Percentiles rank a stretch among this genome's conserved stretches.
phyloP scores from a whole-genome alignment of 1,140 invertebrate species.

The Caligus rogercresseyi region DNA sequence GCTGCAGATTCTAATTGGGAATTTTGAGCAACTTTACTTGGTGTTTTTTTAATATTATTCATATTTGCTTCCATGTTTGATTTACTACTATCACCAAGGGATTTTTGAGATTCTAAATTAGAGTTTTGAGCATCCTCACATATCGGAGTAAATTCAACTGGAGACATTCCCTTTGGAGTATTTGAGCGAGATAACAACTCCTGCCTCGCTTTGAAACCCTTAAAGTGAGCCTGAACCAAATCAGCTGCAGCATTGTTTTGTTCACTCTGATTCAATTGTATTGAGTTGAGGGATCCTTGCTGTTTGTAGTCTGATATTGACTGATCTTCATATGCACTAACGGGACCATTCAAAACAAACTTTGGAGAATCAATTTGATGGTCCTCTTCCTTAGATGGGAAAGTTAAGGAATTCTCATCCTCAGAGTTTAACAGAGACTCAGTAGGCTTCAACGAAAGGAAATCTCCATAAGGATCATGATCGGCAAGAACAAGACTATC shows the following conservation, averaged over 20 bases:
- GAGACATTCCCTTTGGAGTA: no score
- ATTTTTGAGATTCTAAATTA: conserved; percentile 41
- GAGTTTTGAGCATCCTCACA: conserved; percentile 39
- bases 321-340: no score
- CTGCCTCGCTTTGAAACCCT: not conserved
- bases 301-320: no score
- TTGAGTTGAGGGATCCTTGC: no score
- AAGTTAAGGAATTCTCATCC: conserved; percentile 6
- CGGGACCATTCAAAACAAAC: not conserved
- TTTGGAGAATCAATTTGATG: not conserved
- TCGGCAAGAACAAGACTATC: no score
- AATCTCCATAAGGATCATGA: no score
- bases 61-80: conserved; percentile 30
- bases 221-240: not conserved
- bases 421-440: no score
- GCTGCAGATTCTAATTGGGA: conserved; percentile 43
- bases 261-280: not conserved
- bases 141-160: no score
- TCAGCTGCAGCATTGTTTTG: not conserved
- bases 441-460: no score
- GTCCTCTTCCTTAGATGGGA: not conserved
- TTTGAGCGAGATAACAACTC: not conserved
- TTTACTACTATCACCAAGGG: conserved; percentile 21
- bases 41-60: conserved; percentile 38
- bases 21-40: no score